Evolutionary conservation across 1,140 invertebrate species (phyloP).

Genomic region (Papilio helenus): DNA sequence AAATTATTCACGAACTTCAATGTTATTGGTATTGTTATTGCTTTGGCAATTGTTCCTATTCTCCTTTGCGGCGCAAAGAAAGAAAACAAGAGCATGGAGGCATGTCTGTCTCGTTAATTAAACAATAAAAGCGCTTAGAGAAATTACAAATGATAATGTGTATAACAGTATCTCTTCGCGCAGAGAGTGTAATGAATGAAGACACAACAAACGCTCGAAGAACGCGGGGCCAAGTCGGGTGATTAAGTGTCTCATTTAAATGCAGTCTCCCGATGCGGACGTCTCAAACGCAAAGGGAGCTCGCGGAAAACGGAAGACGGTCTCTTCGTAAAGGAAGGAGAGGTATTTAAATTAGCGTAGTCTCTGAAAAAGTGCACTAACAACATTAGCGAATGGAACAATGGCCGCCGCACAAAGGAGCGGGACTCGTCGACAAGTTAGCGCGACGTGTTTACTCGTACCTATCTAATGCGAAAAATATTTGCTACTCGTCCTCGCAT

Average conservation of each 20-base stretch:
- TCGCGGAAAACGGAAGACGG: slow-evolving; percentile 81
- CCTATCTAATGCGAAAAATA: slow-evolving; percentile 5
- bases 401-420: slow-evolving; percentile 74
- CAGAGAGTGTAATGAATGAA: slow-evolving; percentile 71
- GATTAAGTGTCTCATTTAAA: slow-evolving; percentile 83
- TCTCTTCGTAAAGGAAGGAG: slow-evolving; percentile 78
- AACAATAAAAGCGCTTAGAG: slow-evolving; percentile 5
- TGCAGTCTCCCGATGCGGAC: slow-evolving; percentile 78
- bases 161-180: slow-evolving; percentile 22
- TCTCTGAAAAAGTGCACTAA: slow-evolving; percentile 82
- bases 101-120: slow-evolving; percentile 8
- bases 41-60: neutral
- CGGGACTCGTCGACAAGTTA: slow-evolving; percentile 65
- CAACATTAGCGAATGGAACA: slow-evolving; percentile 81
- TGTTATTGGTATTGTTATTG: neutral
- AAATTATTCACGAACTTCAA: neutral
- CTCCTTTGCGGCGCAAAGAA: neutral
- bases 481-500: neutral
- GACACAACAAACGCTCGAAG: slow-evolving; percentile 77
- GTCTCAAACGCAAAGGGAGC: slow-evolving; percentile 78
- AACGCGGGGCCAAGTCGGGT: slow-evolving; percentile 75
- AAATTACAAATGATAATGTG: slow-evolving; percentile 37
- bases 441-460: slow-evolving; percentile 43
- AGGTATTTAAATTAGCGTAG: slow-evolving; percentile 82
- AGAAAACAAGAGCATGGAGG: neutral